Percentiles rank a stretch among this genome's conserved stretches.
phyloP scores from a whole-genome alignment of 2,888 invertebrate species.

The Agriopis marginaria region DNA sequence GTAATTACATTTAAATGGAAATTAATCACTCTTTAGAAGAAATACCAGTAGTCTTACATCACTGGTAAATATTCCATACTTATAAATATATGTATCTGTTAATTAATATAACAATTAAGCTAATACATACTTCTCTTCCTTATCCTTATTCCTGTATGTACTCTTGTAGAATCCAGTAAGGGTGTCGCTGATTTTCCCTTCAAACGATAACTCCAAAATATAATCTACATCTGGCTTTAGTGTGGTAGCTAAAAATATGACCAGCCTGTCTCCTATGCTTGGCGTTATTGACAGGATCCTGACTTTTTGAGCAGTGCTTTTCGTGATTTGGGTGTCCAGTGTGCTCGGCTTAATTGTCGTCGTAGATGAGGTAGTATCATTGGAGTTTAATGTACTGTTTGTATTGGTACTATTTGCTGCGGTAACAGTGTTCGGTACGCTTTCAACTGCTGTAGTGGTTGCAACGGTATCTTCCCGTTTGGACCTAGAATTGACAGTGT shows the following conservation, averaged over 20 bases:
- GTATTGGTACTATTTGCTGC: slow-evolving; percentile 26
- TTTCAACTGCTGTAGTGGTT: slow-evolving; percentile 31
- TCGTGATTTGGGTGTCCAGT: slow-evolving; percentile 70
- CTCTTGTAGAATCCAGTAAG: slow-evolving; percentile 90
- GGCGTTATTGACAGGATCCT: slow-evolving; percentile 65
- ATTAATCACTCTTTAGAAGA: neutral
- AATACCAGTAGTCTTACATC: neutral
- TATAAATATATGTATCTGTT: too few species aligned
- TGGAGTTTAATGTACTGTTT: slow-evolving; percentile 25
- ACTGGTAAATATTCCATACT: neutral
- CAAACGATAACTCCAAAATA: slow-evolving; percentile 83
- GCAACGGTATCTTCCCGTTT: slow-evolving; percentile 57
- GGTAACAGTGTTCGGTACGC: slow-evolving; percentile 35
- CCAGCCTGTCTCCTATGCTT: slow-evolving; percentile 70
- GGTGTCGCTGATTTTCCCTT: slow-evolving; percentile 86
- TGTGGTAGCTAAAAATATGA: slow-evolving; percentile 66
- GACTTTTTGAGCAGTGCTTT: slow-evolving; percentile 71
- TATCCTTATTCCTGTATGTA: slow-evolving; percentile 82
- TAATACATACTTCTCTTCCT: slow-evolving; percentile 75
- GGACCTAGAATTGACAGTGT: slow-evolving; percentile 50
- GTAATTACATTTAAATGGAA: neutral
- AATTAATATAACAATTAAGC: slow-evolving; percentile 2
- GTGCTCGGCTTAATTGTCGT: slow-evolving; percentile 39
- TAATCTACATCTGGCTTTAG: slow-evolving; percentile 83
- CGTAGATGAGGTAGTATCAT: slow-evolving; percentile 37